A percentile compares a stretch with the other conserved stretches of the same genome.
phyloP scores from a whole-genome alignment of 2,888 invertebrate species.

The Pemphredon lugubris region DNA sequence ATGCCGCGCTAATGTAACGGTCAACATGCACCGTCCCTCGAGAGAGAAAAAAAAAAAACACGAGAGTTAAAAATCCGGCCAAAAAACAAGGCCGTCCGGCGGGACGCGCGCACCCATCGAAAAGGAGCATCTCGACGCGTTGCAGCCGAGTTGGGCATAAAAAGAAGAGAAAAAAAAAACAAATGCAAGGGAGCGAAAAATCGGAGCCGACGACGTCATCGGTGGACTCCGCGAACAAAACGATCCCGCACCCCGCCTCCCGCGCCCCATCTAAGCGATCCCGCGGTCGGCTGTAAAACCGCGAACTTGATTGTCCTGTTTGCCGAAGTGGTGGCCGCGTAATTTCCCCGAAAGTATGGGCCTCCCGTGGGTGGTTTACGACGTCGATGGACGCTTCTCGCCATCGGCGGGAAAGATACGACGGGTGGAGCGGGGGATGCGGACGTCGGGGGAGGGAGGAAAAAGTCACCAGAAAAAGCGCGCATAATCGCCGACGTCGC shows the following conservation, averaged over 20 bases:
- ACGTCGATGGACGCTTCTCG: slow-evolving; percentile 11
- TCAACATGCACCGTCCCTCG: too few relatives aligned
- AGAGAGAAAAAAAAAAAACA: too few relatives aligned
- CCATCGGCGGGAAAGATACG: slow-evolving; percentile 9
- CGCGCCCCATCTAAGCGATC: not conserved
- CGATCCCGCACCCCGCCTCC: not conserved
- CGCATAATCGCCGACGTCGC: slow-evolving; percentile 29
- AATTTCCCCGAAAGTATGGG: slow-evolving; percentile 59
- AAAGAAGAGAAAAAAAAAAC: not conserved
- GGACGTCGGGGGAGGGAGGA: too few relatives aligned
- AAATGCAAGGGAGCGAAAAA: not conserved
- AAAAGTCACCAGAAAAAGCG: slow-evolving; percentile 15
- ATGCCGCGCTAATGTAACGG: too few relatives aligned
- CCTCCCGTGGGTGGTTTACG: slow-evolving; percentile 61
- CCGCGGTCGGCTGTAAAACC: slow-evolving; percentile 59
- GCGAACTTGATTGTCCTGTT: slow-evolving; percentile 69
- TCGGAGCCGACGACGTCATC: slow-evolving; percentile 12
- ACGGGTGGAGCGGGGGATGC: not conserved
- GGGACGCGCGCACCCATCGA: too few relatives aligned
- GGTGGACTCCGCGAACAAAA: slow-evolving; percentile 16
- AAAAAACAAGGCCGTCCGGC: too few relatives aligned
- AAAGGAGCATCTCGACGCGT: too few relatives aligned
- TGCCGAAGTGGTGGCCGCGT: slow-evolving; percentile 49
- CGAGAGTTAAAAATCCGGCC: too few relatives aligned
- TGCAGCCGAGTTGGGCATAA: too few relatives aligned